These are phyloP conservation scores for Cecropterus lyciades DNA, from an alignment of 1,140 invertebrate species.

Conservation along the genomic window DNA sequence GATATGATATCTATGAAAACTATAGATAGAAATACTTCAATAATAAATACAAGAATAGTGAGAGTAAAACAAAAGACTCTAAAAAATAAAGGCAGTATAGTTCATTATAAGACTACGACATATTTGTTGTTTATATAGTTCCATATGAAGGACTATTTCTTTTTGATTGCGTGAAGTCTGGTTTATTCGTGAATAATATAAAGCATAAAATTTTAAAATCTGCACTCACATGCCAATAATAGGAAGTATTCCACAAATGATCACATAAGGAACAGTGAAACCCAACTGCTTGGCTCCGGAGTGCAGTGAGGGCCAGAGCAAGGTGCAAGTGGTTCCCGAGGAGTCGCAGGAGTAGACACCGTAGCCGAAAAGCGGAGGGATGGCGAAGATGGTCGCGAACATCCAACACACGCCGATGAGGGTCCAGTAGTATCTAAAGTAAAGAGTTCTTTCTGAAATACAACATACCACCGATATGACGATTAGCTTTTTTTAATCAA, in stretches of 20 bases:
- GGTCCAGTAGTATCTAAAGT: constrained; percentile 72
- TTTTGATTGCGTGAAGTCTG: too few relatives aligned
- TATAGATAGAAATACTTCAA: too few relatives aligned
- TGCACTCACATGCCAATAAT: constrained; percentile 76
- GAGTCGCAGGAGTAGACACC: constrained; percentile 80
- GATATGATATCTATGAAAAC: too few relatives aligned
- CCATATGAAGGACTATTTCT: too few relatives aligned
- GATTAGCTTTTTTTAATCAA: not conserved
- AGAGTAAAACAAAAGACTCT: too few relatives aligned
- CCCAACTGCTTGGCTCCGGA: constrained; percentile 69
- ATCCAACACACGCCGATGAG: constrained; percentile 74
- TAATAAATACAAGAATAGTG: too few relatives aligned
- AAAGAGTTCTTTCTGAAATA: constrained; percentile 76
- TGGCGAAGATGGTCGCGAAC: constrained; percentile 67
- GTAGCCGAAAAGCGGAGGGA: constrained; percentile 78
- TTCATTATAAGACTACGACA: too few relatives aligned
- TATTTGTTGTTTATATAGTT: too few relatives aligned
- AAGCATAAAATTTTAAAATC: too few relatives aligned
- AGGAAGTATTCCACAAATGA: constrained; percentile 75
- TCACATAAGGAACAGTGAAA: constrained; percentile 69
- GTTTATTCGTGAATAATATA: too few relatives aligned
- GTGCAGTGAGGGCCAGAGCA: constrained; percentile 71
- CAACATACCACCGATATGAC: constrained; percentile 16
- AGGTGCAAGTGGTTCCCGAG: constrained; percentile 74
- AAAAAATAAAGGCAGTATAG: too few relatives aligned